Percentiles rank a stretch among this genome's conserved stretches.
Conservation (phyloP, 2,113 vertebrate species). For the Cyprinodon variegatus region DNA sequence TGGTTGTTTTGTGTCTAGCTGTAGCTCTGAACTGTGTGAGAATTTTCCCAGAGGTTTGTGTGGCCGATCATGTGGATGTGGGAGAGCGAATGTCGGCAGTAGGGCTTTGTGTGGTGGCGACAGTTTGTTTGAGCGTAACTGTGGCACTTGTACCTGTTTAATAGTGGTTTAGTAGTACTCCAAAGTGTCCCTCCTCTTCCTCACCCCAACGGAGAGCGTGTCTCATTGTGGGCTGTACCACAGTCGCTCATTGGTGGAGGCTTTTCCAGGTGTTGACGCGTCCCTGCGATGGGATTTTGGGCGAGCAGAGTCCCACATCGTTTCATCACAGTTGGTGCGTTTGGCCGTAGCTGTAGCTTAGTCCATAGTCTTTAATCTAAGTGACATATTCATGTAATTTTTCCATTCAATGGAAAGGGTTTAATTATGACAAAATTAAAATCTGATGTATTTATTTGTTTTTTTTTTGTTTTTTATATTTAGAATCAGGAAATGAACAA, state of each 20-base stretch:
- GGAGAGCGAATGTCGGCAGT: constrained; percentile 46
- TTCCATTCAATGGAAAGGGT: background rate
- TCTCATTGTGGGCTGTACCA: constrained; percentile 59
- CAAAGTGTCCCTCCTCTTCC: constrained; percentile 68
- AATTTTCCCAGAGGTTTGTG: constrained; percentile 46
- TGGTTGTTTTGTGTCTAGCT: constrained; percentile 69
- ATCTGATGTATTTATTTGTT: too few relatives aligned
- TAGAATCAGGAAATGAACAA: too few relatives aligned
- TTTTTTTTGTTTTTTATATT: too few relatives aligned
- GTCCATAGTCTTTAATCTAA: constrained; percentile 12
- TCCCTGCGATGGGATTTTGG: constrained; percentile 44
- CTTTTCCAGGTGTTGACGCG: constrained; percentile 76
- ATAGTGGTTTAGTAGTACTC: constrained; percentile 76
- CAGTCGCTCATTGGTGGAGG: constrained; percentile 78
- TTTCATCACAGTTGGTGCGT: constrained; percentile 69
- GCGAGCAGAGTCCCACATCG: constrained; percentile 52
- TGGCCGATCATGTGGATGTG: constrained; percentile 48
- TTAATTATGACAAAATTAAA: too few relatives aligned
- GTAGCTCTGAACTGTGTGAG: constrained; percentile 63
- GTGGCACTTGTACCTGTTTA: constrained; percentile 75
- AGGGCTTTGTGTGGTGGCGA: constrained; percentile 49
- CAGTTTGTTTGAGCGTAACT: constrained; percentile 65
- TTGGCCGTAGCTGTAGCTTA: constrained; percentile 55
- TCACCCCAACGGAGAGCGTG: constrained; percentile 65
- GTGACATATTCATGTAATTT: background rate